Percentiles rank a stretch among this genome's conserved stretches.
phyloP scores from a whole-genome alignment of 2,113 vertebrate genomes.

The Sinocyclocheilus rhinocerous region DNA sequence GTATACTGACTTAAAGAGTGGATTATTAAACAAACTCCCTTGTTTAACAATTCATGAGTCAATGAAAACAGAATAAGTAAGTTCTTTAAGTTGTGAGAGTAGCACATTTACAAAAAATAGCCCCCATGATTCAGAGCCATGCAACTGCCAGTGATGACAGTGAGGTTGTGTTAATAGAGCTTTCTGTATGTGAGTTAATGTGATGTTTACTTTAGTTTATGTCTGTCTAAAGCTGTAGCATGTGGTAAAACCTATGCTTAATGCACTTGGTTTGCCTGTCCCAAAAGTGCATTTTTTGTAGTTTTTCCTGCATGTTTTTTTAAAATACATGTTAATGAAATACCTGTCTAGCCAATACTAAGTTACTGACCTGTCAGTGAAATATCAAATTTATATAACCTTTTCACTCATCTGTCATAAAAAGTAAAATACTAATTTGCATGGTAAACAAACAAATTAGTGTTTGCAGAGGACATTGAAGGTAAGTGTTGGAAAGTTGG shows the following conservation, averaged over 20 bases:
- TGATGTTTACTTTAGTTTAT: not conserved
- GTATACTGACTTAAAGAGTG: conserved; percentile 31
- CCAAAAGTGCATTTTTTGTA: not conserved
- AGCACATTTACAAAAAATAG: conserved; percentile 46
- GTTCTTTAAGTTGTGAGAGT: not conserved
- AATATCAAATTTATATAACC: not conserved
- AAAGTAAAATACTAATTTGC: conserved; percentile 11
- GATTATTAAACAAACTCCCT: conserved; percentile 60
- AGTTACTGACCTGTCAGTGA: not conserved
- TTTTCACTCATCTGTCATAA: not conserved
- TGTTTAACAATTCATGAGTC: conserved; percentile 57
- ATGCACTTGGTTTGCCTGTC: not conserved
- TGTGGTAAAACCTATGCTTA: not conserved
- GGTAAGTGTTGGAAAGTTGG: not conserved
- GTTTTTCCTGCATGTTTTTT: not conserved
- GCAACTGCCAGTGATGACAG: not conserved
- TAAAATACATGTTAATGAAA: not conserved
- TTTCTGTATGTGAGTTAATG: not conserved
- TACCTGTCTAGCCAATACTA: not conserved
- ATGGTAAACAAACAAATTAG: not conserved
- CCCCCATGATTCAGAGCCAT: conserved; percentile 31
- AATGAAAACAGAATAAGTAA: not conserved
- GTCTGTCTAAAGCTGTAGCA: not conserved
- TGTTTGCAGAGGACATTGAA: not conserved
- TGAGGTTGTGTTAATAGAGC: not conserved